A percentile compares a stretch with the other conserved stretches of the same genome.
Conservation (phyloP, 2,888 invertebrate species). For the Hydrotaea cyrtoneurina region DNA sequence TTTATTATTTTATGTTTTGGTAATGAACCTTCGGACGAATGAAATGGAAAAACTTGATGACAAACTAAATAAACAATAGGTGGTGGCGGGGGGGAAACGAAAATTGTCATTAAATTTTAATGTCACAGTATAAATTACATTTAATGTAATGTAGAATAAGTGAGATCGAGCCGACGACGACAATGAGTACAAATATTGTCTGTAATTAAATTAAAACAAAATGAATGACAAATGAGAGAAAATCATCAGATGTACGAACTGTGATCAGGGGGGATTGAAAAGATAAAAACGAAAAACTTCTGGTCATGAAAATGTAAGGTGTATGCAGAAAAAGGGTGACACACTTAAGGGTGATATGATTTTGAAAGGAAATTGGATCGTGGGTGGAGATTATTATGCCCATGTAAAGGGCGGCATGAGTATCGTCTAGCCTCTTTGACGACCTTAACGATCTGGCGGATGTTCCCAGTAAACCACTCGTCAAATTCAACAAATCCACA, state of each 20-base stretch:
- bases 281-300: too few relatives aligned
- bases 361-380: too few relatives aligned
- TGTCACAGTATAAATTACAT: constrained; percentile 50
- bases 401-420: too few relatives aligned
- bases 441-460: too few relatives aligned
- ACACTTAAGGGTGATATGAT: background rate
- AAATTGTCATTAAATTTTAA: constrained; percentile 43
- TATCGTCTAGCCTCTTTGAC: too few relatives aligned
- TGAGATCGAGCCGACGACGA: background rate
- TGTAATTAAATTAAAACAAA: constrained; percentile 60
- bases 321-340: background rate
- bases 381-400: too few relatives aligned
- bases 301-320: background rate
- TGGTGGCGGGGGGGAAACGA: background rate
- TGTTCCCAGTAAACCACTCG: too few relatives aligned
- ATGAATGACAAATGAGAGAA: constrained; percentile 49
- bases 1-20: background rate
- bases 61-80: constrained; percentile 18
- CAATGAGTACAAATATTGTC: constrained; percentile 34
- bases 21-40: background rate
- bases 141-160: constrained; percentile 38
- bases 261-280: constrained; percentile 19
- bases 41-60: background rate
- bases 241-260: constrained; percentile 7
- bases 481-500: too few relatives aligned